These are phyloP conservation scores for Entomobrya multifasciata DNA, from an alignment of 2,888 invertebrate species.

Conservation along the genomic window DNA sequence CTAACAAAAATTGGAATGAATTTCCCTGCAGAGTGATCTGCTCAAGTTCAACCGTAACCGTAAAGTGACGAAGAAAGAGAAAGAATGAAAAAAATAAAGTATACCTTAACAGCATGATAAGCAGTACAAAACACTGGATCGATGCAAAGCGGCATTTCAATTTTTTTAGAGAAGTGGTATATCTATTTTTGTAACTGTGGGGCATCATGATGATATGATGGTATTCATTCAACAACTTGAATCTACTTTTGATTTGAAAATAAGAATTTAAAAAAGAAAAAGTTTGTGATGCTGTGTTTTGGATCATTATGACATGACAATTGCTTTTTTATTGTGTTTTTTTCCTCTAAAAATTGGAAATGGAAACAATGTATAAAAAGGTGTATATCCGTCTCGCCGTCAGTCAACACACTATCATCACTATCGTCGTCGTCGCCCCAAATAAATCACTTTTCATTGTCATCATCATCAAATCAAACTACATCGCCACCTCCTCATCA, in stretches of 20 bases:
- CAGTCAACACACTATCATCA: not conserved
- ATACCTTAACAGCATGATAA: not conserved
- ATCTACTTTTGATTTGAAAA: conserved; percentile 1
- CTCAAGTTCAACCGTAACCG: conserved; percentile 3
- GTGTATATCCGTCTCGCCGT: conserved; percentile 40
- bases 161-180: not conserved
- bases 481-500: not conserved
- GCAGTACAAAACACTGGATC: too few species aligned
- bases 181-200: not conserved
- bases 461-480: conserved; percentile 31
- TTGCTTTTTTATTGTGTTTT: conserved; percentile 31
- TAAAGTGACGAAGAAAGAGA: not conserved
- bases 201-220: too few species aligned
- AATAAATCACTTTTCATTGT: conserved; percentile 59
- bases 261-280: not conserved
- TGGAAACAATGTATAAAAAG: not conserved
- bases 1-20: not conserved
- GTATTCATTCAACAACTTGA: not conserved
- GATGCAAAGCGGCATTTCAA: not conserved
- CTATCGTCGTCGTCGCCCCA: conserved; percentile 57
- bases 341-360: conserved; percentile 21
- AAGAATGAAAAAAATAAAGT: conserved; percentile 8
- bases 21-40: conserved; percentile 9
- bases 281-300: not conserved
- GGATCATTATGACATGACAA: conserved; percentile 21